Conservation (phyloP, 1,140 invertebrate species). For the Ceratina calcarata region DNA sequence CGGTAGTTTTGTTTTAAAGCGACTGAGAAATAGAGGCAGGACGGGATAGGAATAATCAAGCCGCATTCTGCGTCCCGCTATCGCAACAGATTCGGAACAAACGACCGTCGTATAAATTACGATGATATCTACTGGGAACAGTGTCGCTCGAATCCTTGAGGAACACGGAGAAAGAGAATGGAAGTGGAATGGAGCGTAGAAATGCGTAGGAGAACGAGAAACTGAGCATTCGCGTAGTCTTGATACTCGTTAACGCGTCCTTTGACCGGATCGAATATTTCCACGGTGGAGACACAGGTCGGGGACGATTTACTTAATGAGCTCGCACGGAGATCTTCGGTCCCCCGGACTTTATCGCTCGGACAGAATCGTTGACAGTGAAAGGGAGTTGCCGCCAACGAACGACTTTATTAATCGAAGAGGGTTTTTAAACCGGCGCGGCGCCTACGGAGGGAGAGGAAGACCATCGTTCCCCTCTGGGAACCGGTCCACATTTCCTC, state of each 20-base stretch:
- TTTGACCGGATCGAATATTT: constrained; percentile 37
- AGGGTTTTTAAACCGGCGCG: not conserved
- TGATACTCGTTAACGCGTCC: constrained; percentile 56
- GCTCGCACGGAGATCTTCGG: constrained; percentile 26
- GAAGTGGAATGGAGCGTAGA: not conserved
- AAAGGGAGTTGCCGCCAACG: not conserved
- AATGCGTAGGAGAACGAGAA: not conserved
- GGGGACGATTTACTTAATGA: constrained; percentile 57
- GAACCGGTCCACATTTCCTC: not conserved
- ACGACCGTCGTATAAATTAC: constrained; percentile 64
- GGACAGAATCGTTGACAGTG: constrained; percentile 19
- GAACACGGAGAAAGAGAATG: constrained; percentile 5
- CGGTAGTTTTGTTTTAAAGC: not conserved
- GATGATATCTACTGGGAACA: constrained; percentile 56
- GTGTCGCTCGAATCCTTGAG: constrained; percentile 34
- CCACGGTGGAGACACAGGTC: not conserved
- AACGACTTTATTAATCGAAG: constrained; percentile 23
- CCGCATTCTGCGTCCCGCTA: constrained; percentile 31
- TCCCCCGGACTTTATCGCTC: constrained; percentile 24
- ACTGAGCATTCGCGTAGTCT: not conserved
- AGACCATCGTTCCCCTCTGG: not conserved
- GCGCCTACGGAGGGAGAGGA: not conserved
- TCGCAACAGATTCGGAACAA: constrained; percentile 56
- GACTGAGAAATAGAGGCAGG: not conserved
- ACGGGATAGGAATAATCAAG: constrained; percentile 57